Evolutionary conservation across 2,888 invertebrate species (phyloP).

Genomic region (Ommatoiulus sabulosus): DNA sequence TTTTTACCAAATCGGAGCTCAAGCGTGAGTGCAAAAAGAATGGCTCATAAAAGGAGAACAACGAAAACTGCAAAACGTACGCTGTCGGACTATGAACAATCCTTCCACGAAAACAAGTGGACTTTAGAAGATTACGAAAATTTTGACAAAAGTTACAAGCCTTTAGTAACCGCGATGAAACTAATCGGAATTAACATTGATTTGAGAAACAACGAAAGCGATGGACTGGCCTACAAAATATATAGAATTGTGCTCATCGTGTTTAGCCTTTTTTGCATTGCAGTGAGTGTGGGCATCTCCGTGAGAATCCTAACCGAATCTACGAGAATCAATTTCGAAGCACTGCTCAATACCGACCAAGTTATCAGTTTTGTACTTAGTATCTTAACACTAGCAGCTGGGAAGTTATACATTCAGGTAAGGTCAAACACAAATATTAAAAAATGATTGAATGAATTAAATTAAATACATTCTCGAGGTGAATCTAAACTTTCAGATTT

Average conservation of each 20-base stretch:
- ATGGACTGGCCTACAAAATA: background rate
- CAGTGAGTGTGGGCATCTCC: background rate
- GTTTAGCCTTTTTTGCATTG: background rate
- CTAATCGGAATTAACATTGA: background rate
- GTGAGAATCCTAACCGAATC: background rate
- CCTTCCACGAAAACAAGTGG: background rate
- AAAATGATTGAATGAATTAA: too few species aligned
- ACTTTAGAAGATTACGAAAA: background rate
- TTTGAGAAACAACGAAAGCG: background rate
- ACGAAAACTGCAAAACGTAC: background rate
- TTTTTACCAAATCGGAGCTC: too few species aligned
- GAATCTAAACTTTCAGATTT: too few species aligned
- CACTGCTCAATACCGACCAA: background rate
- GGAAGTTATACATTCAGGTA: background rate
- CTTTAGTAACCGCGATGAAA: background rate
- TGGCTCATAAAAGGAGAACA: background rate
- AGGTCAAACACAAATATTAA: background rate
- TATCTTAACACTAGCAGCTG: background rate
- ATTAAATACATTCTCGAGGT: too few species aligned
- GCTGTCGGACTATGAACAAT: background rate
- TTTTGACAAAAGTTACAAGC: background rate
- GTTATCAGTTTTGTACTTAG: background rate
- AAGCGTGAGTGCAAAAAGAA: background rate
- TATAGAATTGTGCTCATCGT: background rate
- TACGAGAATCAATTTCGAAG: background rate